Percentiles rank a stretch among this genome's conserved stretches.
Evolutionary conservation across 2,888 invertebrate genomes (phyloP).

Genomic region (Malthinus seriepunctatus): DNA sequence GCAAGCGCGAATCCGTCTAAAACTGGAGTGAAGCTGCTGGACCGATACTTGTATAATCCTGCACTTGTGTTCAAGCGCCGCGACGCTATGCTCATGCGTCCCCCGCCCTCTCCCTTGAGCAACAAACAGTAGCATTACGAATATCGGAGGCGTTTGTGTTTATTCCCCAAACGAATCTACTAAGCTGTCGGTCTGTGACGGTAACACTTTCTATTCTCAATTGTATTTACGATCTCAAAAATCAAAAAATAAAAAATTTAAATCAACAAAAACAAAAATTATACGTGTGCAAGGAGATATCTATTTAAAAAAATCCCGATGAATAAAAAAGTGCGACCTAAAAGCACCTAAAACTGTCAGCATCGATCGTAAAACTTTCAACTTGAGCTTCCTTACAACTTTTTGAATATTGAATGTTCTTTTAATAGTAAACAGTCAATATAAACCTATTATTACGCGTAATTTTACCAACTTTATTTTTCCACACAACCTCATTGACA

Average conservation of each 20-base stretch:
- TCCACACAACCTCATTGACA: no score
- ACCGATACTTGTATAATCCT: slow-evolving; percentile 53
- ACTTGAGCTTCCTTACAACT: slow-evolving; percentile 50
- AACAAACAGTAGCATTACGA: slow-evolving; percentile 53
- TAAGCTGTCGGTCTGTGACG: slow-evolving; percentile 48
- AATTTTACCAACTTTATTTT: no score
- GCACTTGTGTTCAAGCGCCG: slow-evolving; percentile 57
- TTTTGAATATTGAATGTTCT: slow-evolving; percentile 44
- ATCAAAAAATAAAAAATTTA: slow-evolving; percentile 1
- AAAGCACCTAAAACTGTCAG: slow-evolving; percentile 55
- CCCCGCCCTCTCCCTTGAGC: slow-evolving; percentile 46
- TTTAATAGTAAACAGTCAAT: slow-evolving; percentile 20
- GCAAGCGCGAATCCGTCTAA: slow-evolving; percentile 48
- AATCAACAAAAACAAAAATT: slow-evolving; percentile 4
- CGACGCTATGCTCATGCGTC: slow-evolving; percentile 56
- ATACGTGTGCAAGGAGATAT: slow-evolving; percentile 20
- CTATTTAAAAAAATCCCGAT: slow-evolving; percentile 43
- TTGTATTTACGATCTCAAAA: slow-evolving; percentile 18
- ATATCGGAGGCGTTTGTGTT: slow-evolving; percentile 55
- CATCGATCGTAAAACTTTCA: slow-evolving; percentile 56
- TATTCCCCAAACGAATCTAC: slow-evolving; percentile 55
- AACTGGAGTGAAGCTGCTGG: slow-evolving; percentile 53
- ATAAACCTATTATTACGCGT: no score
- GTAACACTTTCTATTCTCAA: slow-evolving; percentile 22
- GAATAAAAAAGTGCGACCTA: slow-evolving; percentile 45